A percentile compares a stretch with the other conserved stretches of the same genome.
Evolutionary conservation across 1,140 invertebrate genomes (phyloP).

Genomic region (Neodiprion lecontei): DNA sequence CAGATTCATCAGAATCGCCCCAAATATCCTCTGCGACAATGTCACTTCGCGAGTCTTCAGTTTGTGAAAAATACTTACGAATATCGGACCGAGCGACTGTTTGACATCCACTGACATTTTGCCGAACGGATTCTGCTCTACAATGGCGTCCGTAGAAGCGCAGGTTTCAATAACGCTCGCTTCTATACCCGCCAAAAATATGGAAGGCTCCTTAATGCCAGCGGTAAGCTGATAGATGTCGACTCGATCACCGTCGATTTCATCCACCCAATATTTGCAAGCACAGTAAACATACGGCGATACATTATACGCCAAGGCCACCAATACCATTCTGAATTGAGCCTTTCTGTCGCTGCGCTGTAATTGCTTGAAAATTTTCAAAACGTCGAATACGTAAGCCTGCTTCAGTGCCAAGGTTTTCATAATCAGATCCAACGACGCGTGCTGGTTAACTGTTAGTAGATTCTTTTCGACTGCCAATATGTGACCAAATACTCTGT

Average conservation of each 20-base stretch:
- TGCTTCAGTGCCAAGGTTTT: slow-evolving; percentile 20
- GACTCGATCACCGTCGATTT: background rate
- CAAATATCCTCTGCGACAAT: slow-evolving; percentile 29
- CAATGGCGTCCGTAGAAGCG: background rate
- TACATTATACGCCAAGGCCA: slow-evolving; percentile 15
- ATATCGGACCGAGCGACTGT: slow-evolving; percentile 14
- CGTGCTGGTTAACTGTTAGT: slow-evolving; percentile 28
- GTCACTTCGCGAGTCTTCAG: background rate
- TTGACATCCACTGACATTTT: background rate
- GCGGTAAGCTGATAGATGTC: background rate
- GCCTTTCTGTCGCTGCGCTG: slow-evolving; percentile 18
- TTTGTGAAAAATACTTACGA: slow-evolving; percentile 17
- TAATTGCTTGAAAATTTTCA: slow-evolving; percentile 11
- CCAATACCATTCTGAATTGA: slow-evolving; percentile 14
- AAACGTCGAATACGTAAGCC: slow-evolving; percentile 23
- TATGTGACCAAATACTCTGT: slow-evolving; percentile 31
- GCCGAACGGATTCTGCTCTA: background rate
- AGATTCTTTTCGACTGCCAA: slow-evolving; percentile 21
- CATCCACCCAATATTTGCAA: slow-evolving; percentile 19
- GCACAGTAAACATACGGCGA: slow-evolving; percentile 23
- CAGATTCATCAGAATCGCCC: slow-evolving; percentile 31
- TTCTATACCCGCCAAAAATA: background rate
- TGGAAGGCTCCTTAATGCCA: background rate
- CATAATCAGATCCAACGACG: slow-evolving; percentile 28
- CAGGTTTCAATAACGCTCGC: background rate